Base-by-base conservation (phyloP, 2,113 vertebrate species). In the Pionites leucogaster region DNA sequence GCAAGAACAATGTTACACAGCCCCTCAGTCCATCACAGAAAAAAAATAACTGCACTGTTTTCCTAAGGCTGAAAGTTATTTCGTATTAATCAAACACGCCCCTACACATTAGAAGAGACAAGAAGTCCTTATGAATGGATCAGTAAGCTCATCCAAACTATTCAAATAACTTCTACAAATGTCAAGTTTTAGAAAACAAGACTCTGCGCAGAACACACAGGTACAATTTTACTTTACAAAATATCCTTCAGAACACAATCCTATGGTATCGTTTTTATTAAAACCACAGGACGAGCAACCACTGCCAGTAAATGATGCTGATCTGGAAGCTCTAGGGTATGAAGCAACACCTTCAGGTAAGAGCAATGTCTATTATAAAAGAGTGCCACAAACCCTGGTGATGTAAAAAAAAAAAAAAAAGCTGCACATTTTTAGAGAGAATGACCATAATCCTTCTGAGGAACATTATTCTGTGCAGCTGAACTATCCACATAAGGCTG, bases 121-220 rank as follows among this genome's bases (percentile, higher is more conserved):
- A 78, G 50, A 75, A 88, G 49, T 75, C 90, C 80, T 80, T 86
- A 57, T 64, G 55, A 94, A 86, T 50, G 65, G 80, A 68, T 92
- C 44, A 93, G 65, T 64, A 82, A 87, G 74, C 68, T 91, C 75
- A 72, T 64, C 82, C 82, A 93, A 68, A 87, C 52, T 74, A 59
- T 79, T 57, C 87, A 95, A 97, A 96, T 77, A 42, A 71, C 82
- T 90, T 83, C 60, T 59, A 92, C 86, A 96, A 96, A 96, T 86
- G 76, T 76, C 92, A 96, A 52, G 57, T 72, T 88, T 92, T n/a
- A 76, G 47, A 86, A 84, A 94, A 87, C 50, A 88, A 84, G 52
- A 78, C 41, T 17, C 47, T 71, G 42, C 74, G 63, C 35, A 95
- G 92, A 91, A 76, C 64, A 72, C 8, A 44, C 52, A 64, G 67